Percentiles rank a stretch among this genome's conserved stretches.
Evolutionary conservation across 2,888 invertebrate species (phyloP).

Genomic region (Leucophenga maculata): DNA sequence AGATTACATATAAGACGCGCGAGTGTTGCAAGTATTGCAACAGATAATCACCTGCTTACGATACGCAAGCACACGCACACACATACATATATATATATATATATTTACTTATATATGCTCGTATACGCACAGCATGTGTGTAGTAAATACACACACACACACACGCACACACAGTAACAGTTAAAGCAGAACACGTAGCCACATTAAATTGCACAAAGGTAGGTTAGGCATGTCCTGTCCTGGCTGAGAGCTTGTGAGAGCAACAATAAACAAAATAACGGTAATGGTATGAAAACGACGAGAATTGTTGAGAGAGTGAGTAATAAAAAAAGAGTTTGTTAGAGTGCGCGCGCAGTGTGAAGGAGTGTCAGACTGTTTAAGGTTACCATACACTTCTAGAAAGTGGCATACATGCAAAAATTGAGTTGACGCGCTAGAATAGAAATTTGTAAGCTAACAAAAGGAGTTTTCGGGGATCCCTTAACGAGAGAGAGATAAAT

Average conservation of each 20-base stretch:
- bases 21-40: slow-evolving; percentile 48
- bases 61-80: slow-evolving; percentile 31
- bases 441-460: too few relatives aligned
- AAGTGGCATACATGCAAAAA: not conserved
- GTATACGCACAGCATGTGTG: too few relatives aligned
- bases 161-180: not conserved
- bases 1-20: not conserved
- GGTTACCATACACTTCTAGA: not conserved
- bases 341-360: not conserved
- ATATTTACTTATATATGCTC: not conserved
- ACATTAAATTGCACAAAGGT: slow-evolving; percentile 60
- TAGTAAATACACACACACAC: slow-evolving; percentile 16
- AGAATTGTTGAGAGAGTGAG: slow-evolving; percentile 20
- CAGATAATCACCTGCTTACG: slow-evolving; percentile 64
- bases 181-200: slow-evolving; percentile 45
- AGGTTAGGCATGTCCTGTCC: slow-evolving; percentile 65
- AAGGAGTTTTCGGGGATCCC: too few relatives aligned
- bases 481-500: too few relatives aligned
- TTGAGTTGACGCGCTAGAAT: too few relatives aligned
- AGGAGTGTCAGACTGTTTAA: not conserved
- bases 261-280: slow-evolving; percentile 4
- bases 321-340: slow-evolving; percentile 39
- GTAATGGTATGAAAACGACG: not conserved
- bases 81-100: not conserved
- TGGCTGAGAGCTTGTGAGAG: slow-evolving; percentile 27